Evolutionary conservation across 2,888 invertebrate species (phyloP), one percentile per base, ranked within the genome.

Genomic region (Automeris io): DNA sequence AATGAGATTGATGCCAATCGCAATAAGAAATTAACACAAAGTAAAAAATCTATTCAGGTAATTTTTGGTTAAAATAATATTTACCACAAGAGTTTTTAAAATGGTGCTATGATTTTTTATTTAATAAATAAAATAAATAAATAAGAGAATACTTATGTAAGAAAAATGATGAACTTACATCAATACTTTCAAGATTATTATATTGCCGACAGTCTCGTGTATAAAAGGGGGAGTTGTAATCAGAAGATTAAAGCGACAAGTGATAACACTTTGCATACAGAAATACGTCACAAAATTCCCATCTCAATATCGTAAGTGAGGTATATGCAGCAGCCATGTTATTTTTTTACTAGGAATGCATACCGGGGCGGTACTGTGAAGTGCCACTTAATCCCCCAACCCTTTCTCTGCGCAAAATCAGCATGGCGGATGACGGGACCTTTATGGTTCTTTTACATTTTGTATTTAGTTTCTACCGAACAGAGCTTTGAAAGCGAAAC

Each of bases 331-430:
- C 57, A 45, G 76, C 78, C 79, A 78, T 76, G 44, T 70, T 74
- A 7, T 29, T 70, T 67, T 76, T 70, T 62, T 67, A 68, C 57
- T 61, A 61, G 61, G 60, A 70, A 67, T 60, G 62, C 70, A 61
- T 59, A 53, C 47, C 67, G 73, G 83, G 82, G 83, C 80, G 82
- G 83, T 75, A 61, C 79, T 61, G 44, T 59, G 63, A 78, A 85
- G 85, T 75, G 71, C 57, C 75, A 81, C 85, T 86, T 80, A 67
- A 76, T 68, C 67, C 72, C 77, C 82, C 75, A 72, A 75, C 82
- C 81, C 78, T 73, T 70, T 67, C 56, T 59, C 51, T 60, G 70
- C 66, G 67, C 65, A 73, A 75, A 81, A 76, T 74, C 79, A 78
- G 70, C 71, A 82, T 80, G 75, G 82, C 80, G 78, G 76, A 77